A percentile compares a stretch with the other conserved stretches of the same genome.
Evolutionary conservation across 1,140 invertebrate genomes (phyloP).

Genomic region (Rhagoletis zephyria): DNA sequence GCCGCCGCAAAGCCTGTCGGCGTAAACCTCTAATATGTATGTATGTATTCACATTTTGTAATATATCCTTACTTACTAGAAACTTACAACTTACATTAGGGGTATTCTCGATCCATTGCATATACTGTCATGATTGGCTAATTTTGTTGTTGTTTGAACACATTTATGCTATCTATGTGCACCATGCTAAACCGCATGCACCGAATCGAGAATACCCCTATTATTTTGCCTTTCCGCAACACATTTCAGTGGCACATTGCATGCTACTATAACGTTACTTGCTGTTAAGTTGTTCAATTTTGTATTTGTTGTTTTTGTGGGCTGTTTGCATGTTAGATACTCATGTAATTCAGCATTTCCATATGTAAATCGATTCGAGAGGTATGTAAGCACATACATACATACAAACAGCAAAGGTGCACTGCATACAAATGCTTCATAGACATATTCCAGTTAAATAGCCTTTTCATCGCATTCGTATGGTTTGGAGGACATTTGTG

Average conservation of each 20-base stretch:
- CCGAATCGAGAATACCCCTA: too few species aligned
- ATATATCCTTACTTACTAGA: background rate
- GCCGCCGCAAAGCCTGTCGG: too few species aligned
- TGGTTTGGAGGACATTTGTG: conserved; percentile 20
- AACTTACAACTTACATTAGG: background rate
- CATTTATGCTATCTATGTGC: too few species aligned
- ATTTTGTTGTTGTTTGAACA: too few species aligned
- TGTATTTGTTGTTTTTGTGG: background rate
- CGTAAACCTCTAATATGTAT: too few species aligned
- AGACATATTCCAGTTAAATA: conserved; percentile 1
- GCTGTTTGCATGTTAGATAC: conserved; percentile 13
- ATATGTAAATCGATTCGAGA: conserved; percentile 28
- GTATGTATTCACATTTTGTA: too few species aligned
- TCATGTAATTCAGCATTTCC: conserved; percentile 9
- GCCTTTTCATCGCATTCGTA: conserved; percentile 10
- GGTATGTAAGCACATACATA: background rate
- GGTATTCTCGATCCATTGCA: too few species aligned
- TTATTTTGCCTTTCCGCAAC: background rate
- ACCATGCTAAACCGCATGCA: too few species aligned
- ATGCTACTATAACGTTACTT: conserved; percentile 17
- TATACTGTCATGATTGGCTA: too few species aligned
- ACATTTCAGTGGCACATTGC: background rate
- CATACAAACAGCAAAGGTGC: background rate
- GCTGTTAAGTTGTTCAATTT: conserved; percentile 45
- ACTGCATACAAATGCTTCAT: background rate